A percentile compares a stretch with the other conserved stretches of the same genome.
phyloP scores from a whole-genome alignment of 92 coral and sea anemone genomes.

The Parazoanthus swiftii region DNA sequence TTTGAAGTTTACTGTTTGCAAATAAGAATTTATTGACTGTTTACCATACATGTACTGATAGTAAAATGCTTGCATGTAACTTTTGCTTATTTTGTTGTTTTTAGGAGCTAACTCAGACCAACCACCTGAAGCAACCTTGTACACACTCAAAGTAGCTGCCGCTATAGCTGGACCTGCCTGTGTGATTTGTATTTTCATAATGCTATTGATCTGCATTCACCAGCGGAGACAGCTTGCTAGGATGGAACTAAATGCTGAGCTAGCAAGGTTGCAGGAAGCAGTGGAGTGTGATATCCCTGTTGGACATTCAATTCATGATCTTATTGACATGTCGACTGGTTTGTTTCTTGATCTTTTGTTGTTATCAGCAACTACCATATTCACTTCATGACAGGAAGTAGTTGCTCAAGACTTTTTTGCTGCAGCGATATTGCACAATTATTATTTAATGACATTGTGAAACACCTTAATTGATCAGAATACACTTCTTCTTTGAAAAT shows the following conservation, averaged over 20 bases:
- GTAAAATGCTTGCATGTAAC: background rate
- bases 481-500: too few species aligned
- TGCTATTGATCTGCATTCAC: constrained; percentile 73
- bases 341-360: background rate
- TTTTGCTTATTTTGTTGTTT: background rate
- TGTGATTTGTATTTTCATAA: constrained; percentile 62
- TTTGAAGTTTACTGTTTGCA: too few species aligned
- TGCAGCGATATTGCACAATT: too few species aligned
- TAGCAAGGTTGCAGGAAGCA: constrained; percentile 46
- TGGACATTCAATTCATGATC: constrained; percentile 66
- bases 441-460: too few species aligned
- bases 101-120: constrained; percentile 12
- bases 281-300: constrained; percentile 73
- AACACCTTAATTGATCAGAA: too few species aligned
- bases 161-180: constrained; percentile 82
- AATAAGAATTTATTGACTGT: too few species aligned
- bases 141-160: constrained; percentile 78
- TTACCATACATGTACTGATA: background rate
- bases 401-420: background rate
- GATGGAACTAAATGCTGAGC: constrained; percentile 51
- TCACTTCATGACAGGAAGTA: too few species aligned
- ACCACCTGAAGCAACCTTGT: constrained; percentile 25
- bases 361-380: background rate
- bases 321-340: constrained; percentile 88
- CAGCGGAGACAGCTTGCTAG: constrained; percentile 62